These are phyloP conservation scores for Enoplosus armatus DNA, from an alignment of 2,797 vertebrate genomes.

Conservation along the genomic window DNA sequence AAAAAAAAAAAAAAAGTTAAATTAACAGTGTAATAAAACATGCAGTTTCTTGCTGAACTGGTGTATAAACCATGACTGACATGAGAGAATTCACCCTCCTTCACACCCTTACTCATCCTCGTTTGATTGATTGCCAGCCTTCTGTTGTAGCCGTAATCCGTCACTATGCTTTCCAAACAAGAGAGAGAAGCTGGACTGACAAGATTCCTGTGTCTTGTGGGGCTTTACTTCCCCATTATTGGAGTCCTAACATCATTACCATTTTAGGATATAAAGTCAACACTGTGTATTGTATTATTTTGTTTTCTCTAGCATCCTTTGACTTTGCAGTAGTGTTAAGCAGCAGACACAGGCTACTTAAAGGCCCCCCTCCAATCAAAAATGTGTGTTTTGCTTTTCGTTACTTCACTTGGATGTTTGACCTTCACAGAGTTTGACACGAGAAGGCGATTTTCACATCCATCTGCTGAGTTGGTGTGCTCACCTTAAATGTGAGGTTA, in stretches of 20 bases:
- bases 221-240: conserved; percentile 35
- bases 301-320: neutral
- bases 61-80: conserved; percentile 69
- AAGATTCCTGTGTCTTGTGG: conserved; percentile 31
- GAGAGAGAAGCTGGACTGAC: conserved; percentile 57
- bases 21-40: conserved; percentile 49
- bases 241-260: conserved; percentile 7
- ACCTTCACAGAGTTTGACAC: neutral
- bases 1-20: conserved; percentile 38
- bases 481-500: neutral
- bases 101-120: conserved; percentile 57
- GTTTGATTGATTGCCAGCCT: conserved; percentile 74
- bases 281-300: neutral
- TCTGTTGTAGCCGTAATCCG: conserved; percentile 68
- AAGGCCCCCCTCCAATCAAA: neutral
- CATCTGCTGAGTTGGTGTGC: neutral
- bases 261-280: conserved; percentile 29
- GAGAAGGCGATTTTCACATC: neutral
- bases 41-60: conserved; percentile 53
- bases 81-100: conserved; percentile 48
- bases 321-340: conserved; percentile 2
- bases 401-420: neutral
- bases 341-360: neutral
- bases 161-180: conserved; percentile 59
- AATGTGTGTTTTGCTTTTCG: neutral